These are phyloP conservation scores for Eptesicus fuscus DNA, from an alignment of 2,113 vertebrate species.

Conservation along the genomic window DNA sequence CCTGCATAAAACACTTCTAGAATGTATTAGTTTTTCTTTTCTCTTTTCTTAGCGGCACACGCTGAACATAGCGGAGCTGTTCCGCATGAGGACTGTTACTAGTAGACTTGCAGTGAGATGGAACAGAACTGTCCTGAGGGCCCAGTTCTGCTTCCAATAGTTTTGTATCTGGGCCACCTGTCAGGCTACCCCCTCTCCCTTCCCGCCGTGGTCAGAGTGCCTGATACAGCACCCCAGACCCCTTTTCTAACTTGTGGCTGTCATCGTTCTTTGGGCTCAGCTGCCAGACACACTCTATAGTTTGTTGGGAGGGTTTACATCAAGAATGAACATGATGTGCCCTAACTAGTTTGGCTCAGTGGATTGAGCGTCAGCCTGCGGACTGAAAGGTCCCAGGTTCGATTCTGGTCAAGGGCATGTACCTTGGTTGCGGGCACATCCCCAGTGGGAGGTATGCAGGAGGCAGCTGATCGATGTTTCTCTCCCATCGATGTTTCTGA, in stretches of 20 bases:
- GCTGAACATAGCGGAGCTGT: not conserved
- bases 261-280: not conserved
- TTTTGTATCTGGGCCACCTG: not conserved
- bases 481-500: too few species aligned
- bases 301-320: not conserved
- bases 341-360: too few species aligned
- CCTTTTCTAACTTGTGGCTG: not conserved
- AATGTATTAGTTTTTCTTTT: not conserved
- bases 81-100: not conserved
- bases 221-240: not conserved
- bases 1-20: not conserved
- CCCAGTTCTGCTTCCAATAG: not conserved
- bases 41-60: not conserved
- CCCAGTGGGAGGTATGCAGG: too few species aligned
- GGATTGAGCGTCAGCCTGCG: too few species aligned
- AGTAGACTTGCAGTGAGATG: not conserved
- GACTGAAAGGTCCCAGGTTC: too few species aligned
- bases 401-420: too few species aligned
- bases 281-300: not conserved
- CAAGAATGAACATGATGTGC: not conserved
- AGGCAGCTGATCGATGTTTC: too few species aligned
- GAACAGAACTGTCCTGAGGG: not conserved
- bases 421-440: too few species aligned
- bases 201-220: not conserved
- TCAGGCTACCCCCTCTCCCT: not conserved